Percentiles rank a stretch among this genome's conserved stretches.
Evolutionary conservation across 2,113 vertebrate genomes (phyloP).

Genomic region (Anser brachyrhynchus): DNA sequence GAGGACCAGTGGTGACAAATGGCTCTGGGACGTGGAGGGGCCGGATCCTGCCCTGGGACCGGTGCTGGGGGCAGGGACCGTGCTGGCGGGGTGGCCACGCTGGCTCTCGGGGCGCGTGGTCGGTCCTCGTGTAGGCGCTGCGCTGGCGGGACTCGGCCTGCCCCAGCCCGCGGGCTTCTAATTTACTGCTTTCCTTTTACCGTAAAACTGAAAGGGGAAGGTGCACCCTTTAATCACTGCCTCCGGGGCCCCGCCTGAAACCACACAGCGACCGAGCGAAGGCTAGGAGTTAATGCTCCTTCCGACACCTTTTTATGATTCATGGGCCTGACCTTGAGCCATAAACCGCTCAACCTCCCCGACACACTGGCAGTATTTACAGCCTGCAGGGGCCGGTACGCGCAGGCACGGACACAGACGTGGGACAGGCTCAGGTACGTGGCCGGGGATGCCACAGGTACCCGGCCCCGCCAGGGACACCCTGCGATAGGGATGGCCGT

Average conservation of each 20-base stretch:
- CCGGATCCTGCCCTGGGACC: background rate
- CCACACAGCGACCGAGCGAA: constrained; percentile 66
- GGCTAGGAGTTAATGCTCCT: constrained; percentile 77
- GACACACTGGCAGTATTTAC: constrained; percentile 79
- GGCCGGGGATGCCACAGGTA: background rate
- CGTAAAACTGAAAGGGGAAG: constrained; percentile 77
- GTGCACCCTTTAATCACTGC: constrained; percentile 76
- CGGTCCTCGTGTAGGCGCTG: constrained; percentile 30
- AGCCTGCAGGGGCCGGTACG: constrained; percentile 68
- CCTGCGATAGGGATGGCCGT: accelerated
- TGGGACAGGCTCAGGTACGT: background rate
- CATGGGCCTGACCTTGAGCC: constrained; percentile 82
- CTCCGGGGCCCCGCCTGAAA: constrained; percentile 73
- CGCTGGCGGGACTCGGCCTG: constrained; percentile 27
- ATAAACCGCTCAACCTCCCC: constrained; percentile 78
- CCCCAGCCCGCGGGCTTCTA: constrained; percentile 66
- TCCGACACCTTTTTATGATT: constrained; percentile 82
- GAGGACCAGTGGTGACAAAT: background rate
- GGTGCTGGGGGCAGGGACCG: background rate
- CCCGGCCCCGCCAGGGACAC: accelerated
- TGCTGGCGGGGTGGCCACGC: accelerated
- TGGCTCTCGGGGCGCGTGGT: background rate
- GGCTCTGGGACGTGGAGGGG: background rate
- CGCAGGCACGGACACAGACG: background rate
- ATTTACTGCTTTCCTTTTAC: constrained; percentile 78